These are phyloP conservation scores for Idaea biselata DNA, from an alignment of 2,888 invertebrate species.

Conservation along the genomic window DNA sequence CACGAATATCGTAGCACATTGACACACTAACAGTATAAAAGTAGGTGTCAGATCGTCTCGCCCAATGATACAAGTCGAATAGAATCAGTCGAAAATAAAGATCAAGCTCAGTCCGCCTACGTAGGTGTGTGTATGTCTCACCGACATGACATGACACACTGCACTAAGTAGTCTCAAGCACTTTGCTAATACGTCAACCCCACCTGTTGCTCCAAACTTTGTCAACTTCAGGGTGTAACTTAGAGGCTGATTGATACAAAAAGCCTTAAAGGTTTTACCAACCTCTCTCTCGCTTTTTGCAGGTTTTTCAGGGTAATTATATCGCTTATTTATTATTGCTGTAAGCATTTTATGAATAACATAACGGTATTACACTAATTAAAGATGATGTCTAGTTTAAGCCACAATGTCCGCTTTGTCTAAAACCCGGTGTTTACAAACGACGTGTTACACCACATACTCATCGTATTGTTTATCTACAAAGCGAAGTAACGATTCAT, in stretches of 20 bases:
- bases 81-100: conserved; percentile 4
- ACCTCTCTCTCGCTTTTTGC: background rate
- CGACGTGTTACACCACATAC: conserved; percentile 18
- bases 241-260: background rate
- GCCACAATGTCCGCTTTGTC: no score
- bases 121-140: background rate
- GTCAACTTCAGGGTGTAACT: background rate
- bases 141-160: conserved; percentile 9
- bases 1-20: conserved; percentile 12
- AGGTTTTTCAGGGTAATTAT: background rate
- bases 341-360: background rate
- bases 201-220: background rate
- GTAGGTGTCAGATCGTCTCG: conserved; percentile 19
- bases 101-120: background rate
- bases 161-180: conserved; percentile 4
- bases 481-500: conserved; percentile 26
- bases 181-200: conserved; percentile 8
- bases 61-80: conserved; percentile 12
- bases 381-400: background rate
- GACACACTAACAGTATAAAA: conserved; percentile 17
- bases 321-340: background rate
- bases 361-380: background rate
- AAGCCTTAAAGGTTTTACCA: background rate
- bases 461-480: conserved; percentile 22
- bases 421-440: conserved; percentile 10